Base-by-base conservation (phyloP, 2,113 vertebrate species). In the Gavia stellata region DNA sequence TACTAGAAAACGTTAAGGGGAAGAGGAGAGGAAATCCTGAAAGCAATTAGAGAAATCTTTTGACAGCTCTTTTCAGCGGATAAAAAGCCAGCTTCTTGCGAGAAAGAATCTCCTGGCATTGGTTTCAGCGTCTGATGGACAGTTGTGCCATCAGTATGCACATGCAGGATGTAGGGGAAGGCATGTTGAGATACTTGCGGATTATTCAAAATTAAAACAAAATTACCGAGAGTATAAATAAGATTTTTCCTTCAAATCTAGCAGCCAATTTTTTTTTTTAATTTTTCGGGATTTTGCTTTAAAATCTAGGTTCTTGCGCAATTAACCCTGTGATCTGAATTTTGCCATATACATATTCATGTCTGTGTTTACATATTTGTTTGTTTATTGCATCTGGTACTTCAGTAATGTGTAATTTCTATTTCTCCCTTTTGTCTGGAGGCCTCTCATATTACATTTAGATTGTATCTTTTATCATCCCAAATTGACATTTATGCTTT, bases 401-500 rank as follows among this genome's bases (percentile, higher is more conserved):
- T 97, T 94, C 97, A 90, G 97, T 98, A 98, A 98, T 97, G 96
- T 97, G 98, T 97, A 98, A 98, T 98, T 98, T 98, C 98, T 98
- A 90, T 98, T 98, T 98, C 98, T 98, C 97, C 96, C 97, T 98
- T 98, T 98, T 98, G 97, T 99, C 98, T 98, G 96, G 98, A 98
- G 98, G 98, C 98, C 98, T 98, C 98, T 98, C 98, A 95, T 98
- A 98, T 98, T 98, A 98, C 98, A 98, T 98, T 98, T 98, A 98
- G 98, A 98, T 98, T 98, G 98, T 98, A 98, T 98, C 98, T 97
- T 98, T 98, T 98, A 98, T 98, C 98, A 98, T 99, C 98, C 97
- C 97, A 99, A 98, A 99, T 99, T 99, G 98, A 98, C 98, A 97
- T 99, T 99, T 99, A 98, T 99, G 98, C 98, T 99, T 98, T 98